Evolutionary conservation across 2,888 invertebrate genomes (phyloP).

Genomic region (Clusia tigrina): DNA sequence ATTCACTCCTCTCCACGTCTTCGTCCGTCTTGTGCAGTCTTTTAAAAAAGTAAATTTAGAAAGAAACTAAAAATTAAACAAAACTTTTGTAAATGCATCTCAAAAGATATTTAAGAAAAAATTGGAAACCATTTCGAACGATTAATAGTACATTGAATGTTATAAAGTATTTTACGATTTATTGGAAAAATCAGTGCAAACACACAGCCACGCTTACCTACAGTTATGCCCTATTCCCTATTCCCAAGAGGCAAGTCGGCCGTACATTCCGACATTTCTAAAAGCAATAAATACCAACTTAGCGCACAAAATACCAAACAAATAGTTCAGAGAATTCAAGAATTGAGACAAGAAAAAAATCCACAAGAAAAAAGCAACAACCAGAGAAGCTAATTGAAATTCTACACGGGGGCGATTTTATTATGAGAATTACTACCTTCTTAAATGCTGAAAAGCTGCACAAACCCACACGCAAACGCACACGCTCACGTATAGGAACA

Average conservation of each 20-base stretch:
- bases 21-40: too few species aligned
- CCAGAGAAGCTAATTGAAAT: slow-evolving; percentile 58
- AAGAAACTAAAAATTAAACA: too few species aligned
- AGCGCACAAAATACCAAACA: slow-evolving; percentile 61
- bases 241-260: neutral
- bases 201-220: slow-evolving; percentile 42
- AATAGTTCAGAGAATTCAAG: slow-evolving; percentile 49
- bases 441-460: neutral
- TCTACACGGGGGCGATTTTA: slow-evolving; percentile 63
- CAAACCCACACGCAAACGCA: slow-evolving; percentile 11
- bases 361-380: slow-evolving; percentile 24
- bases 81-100: too few species aligned
- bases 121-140: too few species aligned
- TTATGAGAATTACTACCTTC: slow-evolving; percentile 60
- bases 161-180: neutral
- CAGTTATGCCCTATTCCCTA: slow-evolving; percentile 38
- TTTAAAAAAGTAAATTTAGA: too few species aligned
- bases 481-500: too few species aligned
- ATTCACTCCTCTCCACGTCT: slow-evolving; percentile 19
- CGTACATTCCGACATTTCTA: slow-evolving; percentile 56
- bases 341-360: slow-evolving; percentile 25
- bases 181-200: neutral
- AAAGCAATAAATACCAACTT: slow-evolving; percentile 63
- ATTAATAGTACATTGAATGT: too few species aligned
- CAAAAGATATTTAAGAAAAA: too few species aligned